phyloP scores from a whole-genome alignment of 2,888 invertebrate species.

The Pimpla rufipes region DNA sequence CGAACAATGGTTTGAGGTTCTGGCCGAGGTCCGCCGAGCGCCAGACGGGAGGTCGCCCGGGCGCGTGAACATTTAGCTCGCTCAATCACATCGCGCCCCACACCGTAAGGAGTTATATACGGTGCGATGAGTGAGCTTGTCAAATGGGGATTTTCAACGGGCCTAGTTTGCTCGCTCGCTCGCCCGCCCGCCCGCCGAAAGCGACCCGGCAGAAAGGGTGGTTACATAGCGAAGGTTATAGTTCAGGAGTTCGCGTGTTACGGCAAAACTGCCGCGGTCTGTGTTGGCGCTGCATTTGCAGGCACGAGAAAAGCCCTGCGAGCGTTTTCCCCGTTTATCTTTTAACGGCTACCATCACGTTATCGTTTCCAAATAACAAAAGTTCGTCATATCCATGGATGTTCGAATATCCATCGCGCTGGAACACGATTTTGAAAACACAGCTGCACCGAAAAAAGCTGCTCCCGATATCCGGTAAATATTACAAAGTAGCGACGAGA shows the following conservation, averaged over 20 bases:
- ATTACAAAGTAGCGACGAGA: too few species aligned
- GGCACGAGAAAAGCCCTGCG: not conserved
- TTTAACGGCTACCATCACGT: not conserved
- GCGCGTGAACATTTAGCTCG: conserved; percentile 56
- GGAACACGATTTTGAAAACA: not conserved
- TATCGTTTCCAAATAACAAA: not conserved
- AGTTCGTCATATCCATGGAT: not conserved
- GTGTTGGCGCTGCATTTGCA: not conserved
- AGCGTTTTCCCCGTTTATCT: not conserved
- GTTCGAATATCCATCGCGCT: not conserved
- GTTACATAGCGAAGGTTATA: conserved; percentile 1
- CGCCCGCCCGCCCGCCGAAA: too few species aligned
- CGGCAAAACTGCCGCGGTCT: conserved; percentile 18
- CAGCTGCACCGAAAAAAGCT: too few species aligned
- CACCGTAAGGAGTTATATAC: conserved; percentile 21
- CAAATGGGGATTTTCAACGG: conserved; percentile 18
- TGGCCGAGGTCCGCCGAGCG: conserved; percentile 9
- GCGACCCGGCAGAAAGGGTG: not conserved
- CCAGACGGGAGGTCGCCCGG: conserved; percentile 14
- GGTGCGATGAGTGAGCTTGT: conserved; percentile 35
- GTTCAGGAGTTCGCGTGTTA: not conserved
- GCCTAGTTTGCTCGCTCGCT: not conserved
- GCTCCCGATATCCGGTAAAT: too few species aligned
- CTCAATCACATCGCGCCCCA: conserved; percentile 40
- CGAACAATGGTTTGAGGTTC: conserved; percentile 48